Percentiles rank a stretch among this genome's conserved stretches.
These are phyloP conservation scores for Tichodroma muraria DNA, from an alignment of 2,113 vertebrate genomes.

Conservation along the genomic window DNA sequence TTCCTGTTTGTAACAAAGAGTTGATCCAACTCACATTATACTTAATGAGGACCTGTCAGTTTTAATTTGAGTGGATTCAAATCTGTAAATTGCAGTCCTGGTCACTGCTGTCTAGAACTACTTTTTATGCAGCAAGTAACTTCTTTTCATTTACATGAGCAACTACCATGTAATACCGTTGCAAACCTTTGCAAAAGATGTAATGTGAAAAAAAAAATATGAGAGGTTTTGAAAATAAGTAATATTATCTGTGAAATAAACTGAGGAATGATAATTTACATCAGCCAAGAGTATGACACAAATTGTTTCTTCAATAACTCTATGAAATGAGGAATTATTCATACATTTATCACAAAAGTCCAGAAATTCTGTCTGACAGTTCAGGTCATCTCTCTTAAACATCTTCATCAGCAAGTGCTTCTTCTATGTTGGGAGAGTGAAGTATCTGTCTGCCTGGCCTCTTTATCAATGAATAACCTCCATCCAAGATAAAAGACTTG, in stretches of 20 bases:
- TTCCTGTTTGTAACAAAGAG: background rate
- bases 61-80: background rate
- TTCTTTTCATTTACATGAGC: background rate
- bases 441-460: background rate
- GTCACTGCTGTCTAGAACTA: background rate
- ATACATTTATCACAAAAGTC: background rate
- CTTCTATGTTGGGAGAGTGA: background rate
- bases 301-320: background rate
- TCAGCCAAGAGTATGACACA: background rate
- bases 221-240: background rate
- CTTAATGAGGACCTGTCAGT: background rate
- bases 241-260: background rate
- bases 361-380: background rate
- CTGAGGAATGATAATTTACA: background rate
- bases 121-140: background rate
- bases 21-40: background rate
- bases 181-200: background rate
- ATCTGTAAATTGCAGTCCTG: background rate
- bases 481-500: background rate
- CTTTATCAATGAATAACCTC: background rate
- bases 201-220: background rate
- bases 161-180: background rate
- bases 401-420: background rate
- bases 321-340: background rate
- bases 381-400: background rate